A percentile compares a stretch with the other conserved stretches of the same genome.
Conservation (phyloP, 1,140 invertebrate genomes). For the Anastrepha obliqua region DNA sequence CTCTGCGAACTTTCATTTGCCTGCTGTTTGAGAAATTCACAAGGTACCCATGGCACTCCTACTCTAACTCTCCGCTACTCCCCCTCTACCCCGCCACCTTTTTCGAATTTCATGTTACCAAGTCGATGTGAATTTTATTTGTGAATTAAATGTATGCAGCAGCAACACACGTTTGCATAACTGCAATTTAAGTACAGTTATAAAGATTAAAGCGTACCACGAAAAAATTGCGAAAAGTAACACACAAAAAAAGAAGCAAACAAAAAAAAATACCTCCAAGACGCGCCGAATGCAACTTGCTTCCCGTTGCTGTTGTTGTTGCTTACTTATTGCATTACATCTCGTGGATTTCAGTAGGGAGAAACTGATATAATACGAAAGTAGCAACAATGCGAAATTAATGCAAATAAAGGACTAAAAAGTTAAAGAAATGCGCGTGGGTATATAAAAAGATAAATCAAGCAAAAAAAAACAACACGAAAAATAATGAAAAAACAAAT, state of each 20-base stretch:
- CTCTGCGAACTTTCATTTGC: neutral
- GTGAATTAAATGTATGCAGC: slow-evolving; percentile 34
- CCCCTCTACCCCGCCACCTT: neutral
- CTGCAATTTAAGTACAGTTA: slow-evolving; percentile 52
- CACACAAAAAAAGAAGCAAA: neutral
- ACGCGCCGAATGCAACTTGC: slow-evolving; percentile 35
- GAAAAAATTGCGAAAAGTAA: neutral
- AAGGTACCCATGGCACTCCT: neutral
- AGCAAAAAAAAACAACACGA: neutral
- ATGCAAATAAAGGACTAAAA: neutral
- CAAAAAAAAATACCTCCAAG: neutral
- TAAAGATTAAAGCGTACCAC: slow-evolving; percentile 25
- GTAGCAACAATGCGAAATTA: slow-evolving; percentile 27
- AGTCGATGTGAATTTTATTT: slow-evolving; percentile 34
- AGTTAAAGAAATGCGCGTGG: slow-evolving; percentile 35
- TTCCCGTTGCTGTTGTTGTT: neutral
- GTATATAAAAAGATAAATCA: slow-evolving; percentile 1
- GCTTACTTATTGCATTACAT: neutral
- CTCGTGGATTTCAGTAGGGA: slow-evolving; percentile 9
- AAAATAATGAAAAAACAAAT: neutral
- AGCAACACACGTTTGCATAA: slow-evolving; percentile 45
- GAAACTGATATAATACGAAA: slow-evolving; percentile 44
- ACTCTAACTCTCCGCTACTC: neutral
- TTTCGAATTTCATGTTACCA: neutral
- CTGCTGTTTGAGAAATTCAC: neutral